A percentile compares a stretch with the other conserved stretches of the same genome.
Evolutionary conservation across 1,140 invertebrate species (phyloP).

Genomic region (Parapsyche elsis): DNA sequence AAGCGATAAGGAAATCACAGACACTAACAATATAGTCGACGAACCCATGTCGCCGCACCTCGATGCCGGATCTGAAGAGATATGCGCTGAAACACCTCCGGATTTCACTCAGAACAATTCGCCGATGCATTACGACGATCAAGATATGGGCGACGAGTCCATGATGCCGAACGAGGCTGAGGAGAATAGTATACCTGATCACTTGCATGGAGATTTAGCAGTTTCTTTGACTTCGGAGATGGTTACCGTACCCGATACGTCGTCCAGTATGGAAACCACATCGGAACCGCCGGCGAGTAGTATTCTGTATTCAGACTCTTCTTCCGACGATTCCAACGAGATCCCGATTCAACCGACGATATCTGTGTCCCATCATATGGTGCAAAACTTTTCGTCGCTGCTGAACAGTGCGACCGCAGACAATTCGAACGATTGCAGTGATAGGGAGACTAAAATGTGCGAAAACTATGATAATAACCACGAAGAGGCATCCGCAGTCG

Average conservation of each 20-base stretch:
- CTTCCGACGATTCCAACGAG: slow-evolving; percentile 45
- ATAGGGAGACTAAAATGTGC: background rate
- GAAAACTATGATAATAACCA: slow-evolving; percentile 25
- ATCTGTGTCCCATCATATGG: slow-evolving; percentile 45
- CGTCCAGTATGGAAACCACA: background rate
- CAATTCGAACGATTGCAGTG: slow-evolving; percentile 11
- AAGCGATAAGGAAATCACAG: background rate
- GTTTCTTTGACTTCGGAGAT: background rate
- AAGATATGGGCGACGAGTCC: background rate
- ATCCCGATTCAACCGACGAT: slow-evolving; percentile 53
- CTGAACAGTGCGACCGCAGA: slow-evolving; percentile 28
- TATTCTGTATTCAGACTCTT: slow-evolving; percentile 44
- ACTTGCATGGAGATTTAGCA: background rate
- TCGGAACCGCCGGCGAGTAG: background rate
- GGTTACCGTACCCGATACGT: background rate
- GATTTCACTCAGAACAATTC: background rate
- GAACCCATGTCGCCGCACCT: background rate
- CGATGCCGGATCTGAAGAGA: slow-evolving; percentile 8
- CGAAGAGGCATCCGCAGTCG: slow-evolving; percentile 1
- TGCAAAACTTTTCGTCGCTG: slow-evolving; percentile 41
- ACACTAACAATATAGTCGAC: background rate
- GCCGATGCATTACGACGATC: slow-evolving; percentile 4
- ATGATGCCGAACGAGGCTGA: slow-evolving; percentile 7
- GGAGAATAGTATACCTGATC: slow-evolving; percentile 40
- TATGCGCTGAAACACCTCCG: slow-evolving; percentile 34